phyloP scores from a whole-genome alignment of 2,888 invertebrate genomes.

The Chrysotoxum bicinctum region DNA sequence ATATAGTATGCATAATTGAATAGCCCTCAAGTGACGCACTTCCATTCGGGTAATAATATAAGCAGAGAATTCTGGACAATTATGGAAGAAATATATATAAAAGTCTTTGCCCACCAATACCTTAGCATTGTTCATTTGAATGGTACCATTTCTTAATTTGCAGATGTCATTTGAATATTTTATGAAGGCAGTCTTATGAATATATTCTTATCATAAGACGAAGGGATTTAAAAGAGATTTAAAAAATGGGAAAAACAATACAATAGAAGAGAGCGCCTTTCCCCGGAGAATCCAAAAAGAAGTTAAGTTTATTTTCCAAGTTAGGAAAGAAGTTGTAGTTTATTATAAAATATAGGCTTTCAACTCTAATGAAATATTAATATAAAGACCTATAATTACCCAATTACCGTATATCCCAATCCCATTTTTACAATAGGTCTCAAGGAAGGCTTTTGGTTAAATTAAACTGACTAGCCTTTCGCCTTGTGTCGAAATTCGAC shows the following conservation, averaged over 20 bases:
- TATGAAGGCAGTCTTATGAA: conserved; percentile 20
- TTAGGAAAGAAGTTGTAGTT: neutral
- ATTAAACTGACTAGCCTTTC: too few species aligned
- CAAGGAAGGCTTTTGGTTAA: neutral
- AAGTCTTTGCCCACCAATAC: neutral
- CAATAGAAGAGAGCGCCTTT: neutral
- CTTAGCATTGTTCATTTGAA: neutral
- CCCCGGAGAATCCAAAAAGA: neutral
- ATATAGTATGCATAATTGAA: conserved; percentile 41
- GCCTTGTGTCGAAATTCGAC: too few species aligned
- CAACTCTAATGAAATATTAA: neutral
- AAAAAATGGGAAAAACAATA: neutral
- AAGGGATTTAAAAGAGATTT: conserved; percentile 4
- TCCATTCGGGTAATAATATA: conserved; percentile 32
- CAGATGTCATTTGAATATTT: conserved; percentile 30
- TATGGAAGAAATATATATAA: conserved; percentile 8
- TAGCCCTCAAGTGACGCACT: conserved; percentile 53
- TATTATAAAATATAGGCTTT: neutral
- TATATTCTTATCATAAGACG: conserved; percentile 8
- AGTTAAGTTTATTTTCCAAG: too few species aligned
- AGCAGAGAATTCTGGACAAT: conserved; percentile 41
- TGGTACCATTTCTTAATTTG: conserved; percentile 10
- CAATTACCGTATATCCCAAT: neutral
- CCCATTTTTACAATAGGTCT: neutral
- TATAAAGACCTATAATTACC: neutral